These are phyloP conservation scores for Calephelis virginiensis DNA, from an alignment of 1,140 invertebrate genomes.

Conservation along the genomic window DNA sequence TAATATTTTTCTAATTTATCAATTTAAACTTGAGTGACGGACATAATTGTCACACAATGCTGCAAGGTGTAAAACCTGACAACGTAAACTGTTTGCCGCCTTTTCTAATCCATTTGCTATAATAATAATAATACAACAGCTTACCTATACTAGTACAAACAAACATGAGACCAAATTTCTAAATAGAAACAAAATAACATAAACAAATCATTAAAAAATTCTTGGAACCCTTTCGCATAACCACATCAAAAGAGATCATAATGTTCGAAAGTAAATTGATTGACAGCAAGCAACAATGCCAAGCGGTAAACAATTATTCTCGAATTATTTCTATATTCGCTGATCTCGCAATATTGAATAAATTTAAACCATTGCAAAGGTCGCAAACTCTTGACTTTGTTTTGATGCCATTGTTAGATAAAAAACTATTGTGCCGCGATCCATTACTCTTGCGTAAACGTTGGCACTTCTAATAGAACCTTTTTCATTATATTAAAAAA, in stretches of 20 bases:
- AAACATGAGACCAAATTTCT: background rate
- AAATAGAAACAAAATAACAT: conserved; percentile 4
- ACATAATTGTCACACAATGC: no score
- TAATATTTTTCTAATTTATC: no score
- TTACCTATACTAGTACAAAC: conserved; percentile 13
- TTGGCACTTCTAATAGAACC: conserved; percentile 20
- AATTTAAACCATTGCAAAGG: conserved; percentile 64
- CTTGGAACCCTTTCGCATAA: conserved; percentile 24
- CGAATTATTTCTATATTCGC: conserved; percentile 64
- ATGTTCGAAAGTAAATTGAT: conserved; percentile 67
- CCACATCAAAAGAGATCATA: conserved; percentile 52
- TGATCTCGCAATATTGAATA: conserved; percentile 57
- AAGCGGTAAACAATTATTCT: conserved; percentile 65
- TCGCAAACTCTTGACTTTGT: conserved; percentile 67
- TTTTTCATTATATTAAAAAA: conserved; percentile 21
- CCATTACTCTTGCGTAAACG: conserved; percentile 42
- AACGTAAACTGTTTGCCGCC: no score
- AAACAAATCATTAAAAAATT: background rate
- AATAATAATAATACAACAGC: background rate
- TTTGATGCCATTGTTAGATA: conserved; percentile 68
- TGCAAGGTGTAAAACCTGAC: no score
- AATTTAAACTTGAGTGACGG: no score
- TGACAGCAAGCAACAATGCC: conserved; percentile 59
- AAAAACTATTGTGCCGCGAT: conserved; percentile 40
- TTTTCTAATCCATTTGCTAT: no score